Conservation (phyloP, 2,113 vertebrate species). For the Podiceps cristatus region DNA sequence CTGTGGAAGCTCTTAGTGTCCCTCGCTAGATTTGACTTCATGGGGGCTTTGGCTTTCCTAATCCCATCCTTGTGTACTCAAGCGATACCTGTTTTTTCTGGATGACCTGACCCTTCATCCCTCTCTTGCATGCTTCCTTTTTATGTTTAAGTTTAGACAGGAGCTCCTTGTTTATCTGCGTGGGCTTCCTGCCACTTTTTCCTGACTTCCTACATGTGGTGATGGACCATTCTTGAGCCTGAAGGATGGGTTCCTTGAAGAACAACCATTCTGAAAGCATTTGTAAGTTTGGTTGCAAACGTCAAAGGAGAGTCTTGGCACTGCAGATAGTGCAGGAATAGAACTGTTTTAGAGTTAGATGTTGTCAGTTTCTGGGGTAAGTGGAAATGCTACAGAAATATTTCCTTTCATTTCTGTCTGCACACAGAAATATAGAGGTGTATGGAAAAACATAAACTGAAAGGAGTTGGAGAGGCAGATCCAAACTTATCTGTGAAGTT, state of each 20-base stretch:
- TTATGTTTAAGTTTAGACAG: not conserved
- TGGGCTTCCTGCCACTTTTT: not conserved
- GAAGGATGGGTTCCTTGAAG: not conserved
- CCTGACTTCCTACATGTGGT: not conserved
- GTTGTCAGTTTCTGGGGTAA: not conserved
- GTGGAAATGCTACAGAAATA: not conserved
- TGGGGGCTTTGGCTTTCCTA: not conserved
- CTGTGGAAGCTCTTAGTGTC: not conserved
- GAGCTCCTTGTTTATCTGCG: not conserved
- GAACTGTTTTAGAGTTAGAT: not conserved
- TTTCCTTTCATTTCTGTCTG: not conserved
- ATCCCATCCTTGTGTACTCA: not conserved
- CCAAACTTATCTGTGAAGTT: not conserved
- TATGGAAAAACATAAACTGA: not conserved
- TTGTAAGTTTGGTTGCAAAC: not conserved
- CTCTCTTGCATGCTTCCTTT: not conserved
- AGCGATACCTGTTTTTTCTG: not conserved
- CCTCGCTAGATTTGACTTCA: not conserved
- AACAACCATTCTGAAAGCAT: not conserved
- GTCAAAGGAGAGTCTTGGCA: not conserved
- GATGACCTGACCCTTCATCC: not conserved
- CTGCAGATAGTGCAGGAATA: not conserved
- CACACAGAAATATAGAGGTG: not conserved
- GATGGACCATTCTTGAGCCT: not conserved
- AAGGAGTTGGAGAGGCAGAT: not conserved